Evolutionary conservation across 2,888 invertebrate genomes (phyloP), one percentile per base, ranked within the genome.

Genomic region (Odontocolon sp.): DNA sequence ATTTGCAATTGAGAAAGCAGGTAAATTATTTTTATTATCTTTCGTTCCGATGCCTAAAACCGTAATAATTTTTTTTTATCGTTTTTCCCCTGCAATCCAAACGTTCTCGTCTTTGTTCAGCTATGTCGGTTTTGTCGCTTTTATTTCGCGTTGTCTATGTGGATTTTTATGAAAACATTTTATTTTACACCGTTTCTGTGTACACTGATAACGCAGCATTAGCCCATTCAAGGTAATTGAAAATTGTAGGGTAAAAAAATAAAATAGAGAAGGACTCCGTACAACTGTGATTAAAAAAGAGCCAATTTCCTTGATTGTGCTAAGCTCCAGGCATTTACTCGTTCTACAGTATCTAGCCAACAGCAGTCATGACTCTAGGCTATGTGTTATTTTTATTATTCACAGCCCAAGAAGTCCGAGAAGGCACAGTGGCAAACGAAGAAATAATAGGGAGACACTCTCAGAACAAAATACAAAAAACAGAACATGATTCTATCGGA

Each of bases 351-450:
- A 40, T 28, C 16, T 50, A 52, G 18, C 38, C 38, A 31, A 47
- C 54, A 71, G 71, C 75, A 80, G 82, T 84, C 64, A 38, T 87
- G 82, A 87, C 81, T 57, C 11, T 86, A 87, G 88, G 87, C 85
- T 84, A 88, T 87, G 83, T 90, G 84, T 92, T 90, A 85, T 90
- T 89, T 21, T 75, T 57, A 86, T 88, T 89, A 86, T 88, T 86
- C 90, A 93, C 95, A 95, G 95, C 93, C 94, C 88, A 95, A 95
- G 94, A 95, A 95, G 90, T 93, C 94, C 90, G 95, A 95, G 93
- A 94, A 94, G 90, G 94, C 94, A 91, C 93, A 94, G 91, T 94
- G 94, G 94, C 93, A 93, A 92, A 94, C 94, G 93, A 94, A 94
- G 92, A 93, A 93, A 85, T 90, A 88, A 73, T 86, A 68, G 40